A percentile compares a stretch with the other conserved stretches of the same genome.
These are phyloP conservation scores for Anniella stebbinsi DNA, from an alignment of 2,797 vertebrate species.

Conservation along the genomic window DNA sequence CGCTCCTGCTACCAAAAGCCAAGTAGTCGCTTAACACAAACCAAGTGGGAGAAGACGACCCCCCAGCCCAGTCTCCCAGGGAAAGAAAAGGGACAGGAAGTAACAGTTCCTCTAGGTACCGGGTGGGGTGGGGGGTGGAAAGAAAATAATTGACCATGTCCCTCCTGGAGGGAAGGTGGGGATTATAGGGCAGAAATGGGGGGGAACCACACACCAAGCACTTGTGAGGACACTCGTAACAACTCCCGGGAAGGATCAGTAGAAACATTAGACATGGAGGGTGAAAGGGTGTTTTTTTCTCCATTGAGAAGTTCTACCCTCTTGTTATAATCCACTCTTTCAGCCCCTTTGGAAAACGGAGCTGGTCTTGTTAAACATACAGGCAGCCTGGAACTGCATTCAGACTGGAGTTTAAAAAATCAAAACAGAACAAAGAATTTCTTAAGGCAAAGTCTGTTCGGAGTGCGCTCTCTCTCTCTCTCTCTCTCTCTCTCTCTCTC, in stretches of 20 bases:
- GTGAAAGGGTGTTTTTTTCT: neutral
- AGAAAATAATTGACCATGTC: neutral
- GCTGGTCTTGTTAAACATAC: neutral
- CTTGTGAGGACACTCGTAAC: neutral
- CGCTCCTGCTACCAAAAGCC: neutral
- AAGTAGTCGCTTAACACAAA: neutral
- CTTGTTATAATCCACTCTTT: neutral
- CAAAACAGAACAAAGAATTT: neutral
- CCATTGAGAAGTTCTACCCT: neutral
- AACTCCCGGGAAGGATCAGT: neutral
- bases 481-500: too few relatives aligned
- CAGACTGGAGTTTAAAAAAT: neutral
- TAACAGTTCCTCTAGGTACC: too few relatives aligned
- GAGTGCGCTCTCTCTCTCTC: neutral
- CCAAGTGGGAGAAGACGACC: accelerated
- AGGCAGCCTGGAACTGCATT: too few relatives aligned
- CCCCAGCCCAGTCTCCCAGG: neutral
- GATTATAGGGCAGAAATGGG: neutral
- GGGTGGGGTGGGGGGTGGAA: neutral
- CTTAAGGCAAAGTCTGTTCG: neutral
- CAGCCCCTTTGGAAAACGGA: neutral
- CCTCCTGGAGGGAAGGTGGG: neutral
- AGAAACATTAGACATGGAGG: too few relatives aligned
- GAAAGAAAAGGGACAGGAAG: accelerated
- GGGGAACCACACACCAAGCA: neutral